Evolutionary conservation across 2,888 invertebrate genomes (phyloP).

Genomic region (Morpho helenor): DNA sequence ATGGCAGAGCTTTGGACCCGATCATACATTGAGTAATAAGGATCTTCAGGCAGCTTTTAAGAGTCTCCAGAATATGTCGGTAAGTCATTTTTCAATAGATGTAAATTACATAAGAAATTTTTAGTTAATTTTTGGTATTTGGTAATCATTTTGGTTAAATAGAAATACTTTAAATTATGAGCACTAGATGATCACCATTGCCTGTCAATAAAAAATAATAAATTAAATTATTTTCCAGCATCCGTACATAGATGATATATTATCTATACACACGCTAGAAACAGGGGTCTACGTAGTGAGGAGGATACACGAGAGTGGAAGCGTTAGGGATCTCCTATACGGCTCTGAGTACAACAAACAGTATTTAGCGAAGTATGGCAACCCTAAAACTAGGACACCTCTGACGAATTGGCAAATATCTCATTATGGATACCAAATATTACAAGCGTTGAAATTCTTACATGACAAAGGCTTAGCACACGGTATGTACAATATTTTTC

Average conservation of each 20-base stretch:
- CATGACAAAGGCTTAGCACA: conserved; percentile 93
- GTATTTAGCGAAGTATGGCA: conserved; percentile 91
- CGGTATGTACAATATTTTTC: conserved; percentile 67
- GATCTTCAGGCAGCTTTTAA: conserved; percentile 87
- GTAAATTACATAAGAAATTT: no score
- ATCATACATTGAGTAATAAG: conserved; percentile 88
- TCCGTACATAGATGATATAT: conserved; percentile 85
- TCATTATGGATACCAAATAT: conserved; percentile 87
- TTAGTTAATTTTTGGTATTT: no score
- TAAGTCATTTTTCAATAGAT: conserved; percentile 42
- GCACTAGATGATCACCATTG: no score
- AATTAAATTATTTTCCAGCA: conserved; percentile 61
- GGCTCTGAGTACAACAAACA: conserved; percentile 88
- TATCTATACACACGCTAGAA: conserved; percentile 85
- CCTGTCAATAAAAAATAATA: no score
- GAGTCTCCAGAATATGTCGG: conserved; percentile 83
- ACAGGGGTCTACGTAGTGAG: conserved; percentile 84
- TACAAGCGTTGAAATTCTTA: conserved; percentile 90
- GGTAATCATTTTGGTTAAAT: no score
- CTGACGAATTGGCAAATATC: conserved; percentile 86
- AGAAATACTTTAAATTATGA: no score
- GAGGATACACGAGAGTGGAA: conserved; percentile 83
- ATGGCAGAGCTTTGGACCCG: conserved; percentile 92
- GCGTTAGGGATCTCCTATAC: conserved; percentile 86
- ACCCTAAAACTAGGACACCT: conserved; percentile 86